phyloP scores from a whole-genome alignment of 1,140 invertebrate species.

The Drosophila funebris region DNA sequence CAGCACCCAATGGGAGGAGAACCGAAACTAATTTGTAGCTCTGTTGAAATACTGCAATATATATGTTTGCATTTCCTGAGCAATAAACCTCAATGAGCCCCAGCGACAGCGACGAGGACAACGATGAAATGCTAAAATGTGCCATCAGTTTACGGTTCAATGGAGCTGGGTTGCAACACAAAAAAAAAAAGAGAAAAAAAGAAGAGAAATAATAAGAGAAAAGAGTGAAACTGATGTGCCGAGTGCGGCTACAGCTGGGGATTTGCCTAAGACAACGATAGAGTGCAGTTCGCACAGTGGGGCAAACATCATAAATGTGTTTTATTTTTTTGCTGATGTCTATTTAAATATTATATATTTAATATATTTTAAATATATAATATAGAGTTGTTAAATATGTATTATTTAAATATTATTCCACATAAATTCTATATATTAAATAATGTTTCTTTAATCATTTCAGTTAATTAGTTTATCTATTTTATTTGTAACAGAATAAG shows the following conservation, averaged over 20 bases:
- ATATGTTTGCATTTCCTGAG: slow-evolving; percentile 74
- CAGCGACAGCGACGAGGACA: slow-evolving; percentile 25
- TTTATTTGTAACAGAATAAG: too few relatives aligned
- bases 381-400: too few relatives aligned
- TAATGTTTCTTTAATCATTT: too few relatives aligned
- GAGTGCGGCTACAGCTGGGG: slow-evolving; percentile 25
- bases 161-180: slow-evolving; percentile 9
- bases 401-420: too few relatives aligned
- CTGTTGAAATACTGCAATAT: slow-evolving; percentile 65
- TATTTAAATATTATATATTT: background rate
- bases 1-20: slow-evolving; percentile 44
- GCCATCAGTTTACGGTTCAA: slow-evolving; percentile 60
- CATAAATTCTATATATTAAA: too few relatives aligned
- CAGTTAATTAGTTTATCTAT: too few relatives aligned
- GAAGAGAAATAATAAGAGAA: background rate
- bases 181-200: background rate
- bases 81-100: slow-evolving; percentile 74
- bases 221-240: slow-evolving; percentile 21
- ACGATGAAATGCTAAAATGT: slow-evolving; percentile 69
- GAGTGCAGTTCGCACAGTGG: slow-evolving; percentile 28
- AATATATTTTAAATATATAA: too few relatives aligned
- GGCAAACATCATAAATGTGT: background rate
- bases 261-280: slow-evolving; percentile 44
- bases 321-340: background rate
- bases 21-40: slow-evolving; percentile 74